Conservation (phyloP, 2,797 vertebrate species). For the Microctenopoma lineatum region DNA sequence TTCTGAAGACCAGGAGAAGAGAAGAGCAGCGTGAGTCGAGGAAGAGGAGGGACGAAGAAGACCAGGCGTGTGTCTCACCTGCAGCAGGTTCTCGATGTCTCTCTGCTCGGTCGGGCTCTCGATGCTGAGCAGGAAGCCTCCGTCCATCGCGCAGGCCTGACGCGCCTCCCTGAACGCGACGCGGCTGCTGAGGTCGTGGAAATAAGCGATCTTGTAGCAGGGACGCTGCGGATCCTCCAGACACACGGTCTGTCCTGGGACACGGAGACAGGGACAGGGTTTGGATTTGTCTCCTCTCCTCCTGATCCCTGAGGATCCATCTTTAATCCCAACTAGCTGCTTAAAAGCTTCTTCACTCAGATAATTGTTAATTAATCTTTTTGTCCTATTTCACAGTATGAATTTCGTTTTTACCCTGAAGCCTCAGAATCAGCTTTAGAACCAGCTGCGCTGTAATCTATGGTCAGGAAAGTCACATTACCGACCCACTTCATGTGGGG, state of each 20-base stretch:
- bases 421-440: no score
- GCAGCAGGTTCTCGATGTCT: constrained; percentile 88
- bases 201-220: constrained; percentile 96
- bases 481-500: no score
- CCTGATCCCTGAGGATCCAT: no score
- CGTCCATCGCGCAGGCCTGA: constrained; percentile 89
- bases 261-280: neutral
- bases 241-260: constrained; percentile 92
- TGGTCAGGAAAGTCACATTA: no score
- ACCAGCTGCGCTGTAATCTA: no score
- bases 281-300: no score
- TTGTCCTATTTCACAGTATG: no score
- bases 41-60: neutral
- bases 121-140: constrained; percentile 89
- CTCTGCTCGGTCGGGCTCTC: constrained; percentile 87
- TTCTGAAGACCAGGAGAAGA: constrained; percentile 77
- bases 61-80: constrained; percentile 47
- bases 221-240: constrained; percentile 81
- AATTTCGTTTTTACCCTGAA: no score
- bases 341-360: no score
- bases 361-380: no score
- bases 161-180: constrained; percentile 91
- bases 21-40: neutral
- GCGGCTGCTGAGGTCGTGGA: constrained; percentile 91
- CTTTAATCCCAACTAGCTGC: no score